A percentile compares a stretch with the other conserved stretches of the same genome.
phyloP scores from a whole-genome alignment of 2,797 vertebrate species.

The Pygocentrus nattereri region DNA sequence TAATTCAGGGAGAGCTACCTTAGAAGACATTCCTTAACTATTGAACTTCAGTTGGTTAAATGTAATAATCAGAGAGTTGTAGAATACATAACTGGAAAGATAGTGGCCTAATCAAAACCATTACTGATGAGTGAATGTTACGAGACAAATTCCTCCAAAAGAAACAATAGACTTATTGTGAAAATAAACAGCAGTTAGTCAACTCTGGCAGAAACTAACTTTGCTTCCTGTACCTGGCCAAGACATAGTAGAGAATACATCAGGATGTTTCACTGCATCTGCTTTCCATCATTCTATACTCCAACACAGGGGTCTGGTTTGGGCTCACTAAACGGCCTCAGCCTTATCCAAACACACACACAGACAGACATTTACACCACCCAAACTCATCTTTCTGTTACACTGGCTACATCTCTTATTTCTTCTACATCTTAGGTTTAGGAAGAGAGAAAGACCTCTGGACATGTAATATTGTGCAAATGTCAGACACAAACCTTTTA shows the following conservation, averaged over 20 bases:
- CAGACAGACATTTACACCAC: slow-evolving; percentile 16
- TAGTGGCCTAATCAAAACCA: not conserved
- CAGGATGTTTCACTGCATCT: slow-evolving; percentile 48
- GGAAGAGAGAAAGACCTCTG: too few relatives aligned
- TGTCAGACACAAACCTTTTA: too few relatives aligned
- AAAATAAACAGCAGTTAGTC: slow-evolving; percentile 31
- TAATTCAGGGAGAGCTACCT: not conserved
- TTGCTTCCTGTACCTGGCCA: slow-evolving; percentile 18
- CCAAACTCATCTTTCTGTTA: not conserved
- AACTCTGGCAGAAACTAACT: slow-evolving; percentile 31
- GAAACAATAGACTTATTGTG: not conserved
- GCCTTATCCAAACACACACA: slow-evolving; percentile 49
- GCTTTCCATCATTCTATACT: slow-evolving; percentile 46
- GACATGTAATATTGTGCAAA: too few relatives aligned
- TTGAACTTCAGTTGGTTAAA: not conserved
- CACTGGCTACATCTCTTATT: not conserved
- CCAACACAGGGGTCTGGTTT: slow-evolving; percentile 40
- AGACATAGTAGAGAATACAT: slow-evolving; percentile 28
- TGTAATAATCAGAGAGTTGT: not conserved
- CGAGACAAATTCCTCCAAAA: not conserved
- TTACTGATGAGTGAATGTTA: slow-evolving; percentile 11
- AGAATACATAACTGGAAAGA: not conserved
- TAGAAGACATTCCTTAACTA: not conserved
- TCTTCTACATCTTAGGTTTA: not conserved
- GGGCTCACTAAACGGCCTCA: slow-evolving; percentile 26